A percentile compares a stretch with the other conserved stretches of the same genome.
Conservation (phyloP, 2,113 vertebrate species). For the Toxotes chatareus region DNA sequence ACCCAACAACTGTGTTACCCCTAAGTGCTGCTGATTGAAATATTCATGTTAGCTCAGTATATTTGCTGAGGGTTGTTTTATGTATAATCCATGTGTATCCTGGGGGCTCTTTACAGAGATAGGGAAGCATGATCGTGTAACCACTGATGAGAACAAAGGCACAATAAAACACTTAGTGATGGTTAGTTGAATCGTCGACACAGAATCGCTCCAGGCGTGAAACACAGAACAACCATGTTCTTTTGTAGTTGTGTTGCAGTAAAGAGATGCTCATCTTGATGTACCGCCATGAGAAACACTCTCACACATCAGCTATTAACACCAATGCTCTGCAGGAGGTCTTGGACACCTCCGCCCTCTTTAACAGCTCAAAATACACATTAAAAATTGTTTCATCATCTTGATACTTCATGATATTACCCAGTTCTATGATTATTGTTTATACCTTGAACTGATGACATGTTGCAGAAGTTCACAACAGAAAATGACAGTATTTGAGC, state of each 20-base stretch:
- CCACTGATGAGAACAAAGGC: slow-evolving; percentile 52
- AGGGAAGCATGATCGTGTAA: slow-evolving; percentile 37
- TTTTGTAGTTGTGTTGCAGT: not conserved
- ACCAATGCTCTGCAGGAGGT: not conserved
- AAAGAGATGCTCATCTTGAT: slow-evolving; percentile 3
- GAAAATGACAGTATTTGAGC: not conserved
- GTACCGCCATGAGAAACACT: not conserved
- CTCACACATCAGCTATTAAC: not conserved
- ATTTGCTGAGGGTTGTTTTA: slow-evolving; percentile 50
- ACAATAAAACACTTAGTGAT: slow-evolving; percentile 53
- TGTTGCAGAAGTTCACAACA: not conserved
- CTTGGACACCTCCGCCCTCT: not conserved
- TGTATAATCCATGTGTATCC: slow-evolving; percentile 63
- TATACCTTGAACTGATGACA: too few relatives aligned
- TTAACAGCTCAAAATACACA: not conserved
- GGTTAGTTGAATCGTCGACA: slow-evolving; percentile 52
- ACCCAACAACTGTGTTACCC: slow-evolving; percentile 15
- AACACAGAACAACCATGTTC: not conserved
- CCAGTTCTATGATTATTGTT: not conserved
- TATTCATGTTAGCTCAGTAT: slow-evolving; percentile 63
- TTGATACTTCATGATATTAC: not conserved
- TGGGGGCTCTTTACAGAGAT: slow-evolving; percentile 31
- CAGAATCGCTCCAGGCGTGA: slow-evolving; percentile 32
- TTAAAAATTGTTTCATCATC: not conserved
- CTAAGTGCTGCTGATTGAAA: slow-evolving; percentile 70